These are phyloP conservation scores for Gymnocephalus cernua DNA, from an alignment of 2,113 vertebrate genomes.

Conservation along the genomic window DNA sequence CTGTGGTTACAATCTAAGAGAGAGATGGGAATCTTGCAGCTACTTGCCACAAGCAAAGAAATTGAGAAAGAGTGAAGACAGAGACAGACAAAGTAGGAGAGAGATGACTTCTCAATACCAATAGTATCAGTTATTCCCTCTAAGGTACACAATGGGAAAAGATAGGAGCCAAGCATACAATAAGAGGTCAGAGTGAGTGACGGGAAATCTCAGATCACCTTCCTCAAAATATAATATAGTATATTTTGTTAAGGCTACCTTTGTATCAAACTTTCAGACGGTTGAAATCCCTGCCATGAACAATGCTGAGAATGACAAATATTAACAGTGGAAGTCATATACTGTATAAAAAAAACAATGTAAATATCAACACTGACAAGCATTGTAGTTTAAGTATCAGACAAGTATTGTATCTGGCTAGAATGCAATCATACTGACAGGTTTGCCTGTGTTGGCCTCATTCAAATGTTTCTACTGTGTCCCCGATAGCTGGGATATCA, in stretches of 20 bases:
- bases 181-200: constrained; percentile 40
- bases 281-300: constrained; percentile 27
- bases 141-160: constrained; percentile 29
- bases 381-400: constrained; percentile 39
- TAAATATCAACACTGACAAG: constrained; percentile 61
- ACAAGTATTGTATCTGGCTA: constrained; percentile 32
- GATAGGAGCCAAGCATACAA: constrained; percentile 19
- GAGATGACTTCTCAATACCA: constrained; percentile 13
- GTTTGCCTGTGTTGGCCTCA: constrained; percentile 48
- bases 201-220: constrained; percentile 43
- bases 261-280: constrained; percentile 30
- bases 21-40: constrained; percentile 50
- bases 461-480: constrained; percentile 57
- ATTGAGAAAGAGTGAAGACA: constrained; percentile 23
- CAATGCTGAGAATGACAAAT: constrained; percentile 28
- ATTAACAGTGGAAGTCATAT: constrained; percentile 11
- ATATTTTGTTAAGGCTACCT: constrained; percentile 15
- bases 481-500: constrained; percentile 63
- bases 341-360: constrained; percentile 38
- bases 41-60: constrained; percentile 31
- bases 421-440: constrained; percentile 52
- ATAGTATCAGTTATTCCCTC: constrained; percentile 25
- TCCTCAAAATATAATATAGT: constrained; percentile 43
- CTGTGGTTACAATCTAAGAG: constrained; percentile 62
- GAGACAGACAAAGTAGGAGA: constrained; percentile 25